Evolutionary conservation across 1,140 invertebrate species (phyloP), one percentile per base, ranked within the genome.

Genomic region (Rhyzopertha dominica): DNA sequence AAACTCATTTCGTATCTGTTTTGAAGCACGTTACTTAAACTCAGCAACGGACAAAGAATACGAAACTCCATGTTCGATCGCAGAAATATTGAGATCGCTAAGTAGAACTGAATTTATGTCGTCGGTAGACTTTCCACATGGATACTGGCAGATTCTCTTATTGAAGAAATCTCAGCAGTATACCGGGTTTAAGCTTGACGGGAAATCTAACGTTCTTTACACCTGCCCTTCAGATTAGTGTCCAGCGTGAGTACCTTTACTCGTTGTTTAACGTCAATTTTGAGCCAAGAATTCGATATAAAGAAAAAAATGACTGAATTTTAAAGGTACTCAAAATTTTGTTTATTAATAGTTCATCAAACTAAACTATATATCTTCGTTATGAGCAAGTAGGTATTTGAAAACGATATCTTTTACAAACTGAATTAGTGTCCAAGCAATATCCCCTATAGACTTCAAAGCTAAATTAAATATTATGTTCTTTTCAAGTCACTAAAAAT

Each of bases 141-240:
- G 37, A 16, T 36, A 36, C 18, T 17, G 34, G n/a, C n/a, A n/a
- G 17, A 38, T 38, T 18, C 22, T 23, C 7, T 38, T 14, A 38
- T 24, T 24, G 5, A 4, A 9, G 8, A 22, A 22, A 7, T 38
- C 36, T 22, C 36, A 25, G 25, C 19, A 37, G 23, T 22, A 37
- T 17, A 37, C 35, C 13, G 35, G 35, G 5, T 37, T 37, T 17
- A 37, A 37, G 23, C 23, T 37, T 37, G 35, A 37, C 23, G 35
- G 7, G 9, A 23, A 22, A 37, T 10, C 10, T 37, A 14, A 5
- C 13, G 35, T 37, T 20, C 10, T 37, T 17, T 37, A 22, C 16
- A n/a, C 14, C 25, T 38, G 16, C 35, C 35, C 4, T 38, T 38
- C 9, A 23, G 35, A 10, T 16, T 38, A 12, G 5, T 13, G 12